Evolutionary conservation across 2,797 vertebrate genomes (phyloP).

Genomic region (Poecilia velifera): DNA sequence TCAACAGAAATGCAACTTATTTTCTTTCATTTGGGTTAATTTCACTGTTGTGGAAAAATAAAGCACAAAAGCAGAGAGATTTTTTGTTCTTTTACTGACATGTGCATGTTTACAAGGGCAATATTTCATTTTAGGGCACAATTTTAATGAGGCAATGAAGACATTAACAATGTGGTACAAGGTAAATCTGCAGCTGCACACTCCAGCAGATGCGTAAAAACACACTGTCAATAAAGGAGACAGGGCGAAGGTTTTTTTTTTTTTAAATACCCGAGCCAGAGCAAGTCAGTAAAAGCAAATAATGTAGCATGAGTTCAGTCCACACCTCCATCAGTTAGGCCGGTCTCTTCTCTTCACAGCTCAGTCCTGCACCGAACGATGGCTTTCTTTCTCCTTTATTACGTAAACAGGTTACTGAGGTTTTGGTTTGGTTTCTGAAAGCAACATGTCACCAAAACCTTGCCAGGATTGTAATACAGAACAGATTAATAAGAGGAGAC

Average conservation of each 20-base stretch:
- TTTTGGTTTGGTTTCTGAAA: not conserved
- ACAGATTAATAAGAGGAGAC: not conserved
- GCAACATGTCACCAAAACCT: not conserved
- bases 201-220: slow-evolving; percentile 27
- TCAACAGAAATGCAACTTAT: not conserved
- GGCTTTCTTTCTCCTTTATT: slow-evolving; percentile 38
- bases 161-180: slow-evolving; percentile 25
- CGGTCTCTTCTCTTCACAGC: slow-evolving; percentile 14
- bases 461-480: not conserved
- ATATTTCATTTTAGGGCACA: slow-evolving; percentile 22
- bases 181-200: slow-evolving; percentile 16
- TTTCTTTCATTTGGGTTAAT: not conserved
- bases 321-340: slow-evolving; percentile 14
- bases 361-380: slow-evolving; percentile 30
- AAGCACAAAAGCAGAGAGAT: slow-evolving; percentile 17
- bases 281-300: slow-evolving; percentile 53
- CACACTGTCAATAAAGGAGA: slow-evolving; percentile 7
- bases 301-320: slow-evolving; percentile 29
- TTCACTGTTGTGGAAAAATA: not conserved
- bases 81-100: slow-evolving; percentile 70
- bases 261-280: slow-evolving; percentile 18
- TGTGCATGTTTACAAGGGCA: slow-evolving; percentile 43
- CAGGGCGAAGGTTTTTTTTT: not conserved
- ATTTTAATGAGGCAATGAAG: slow-evolving; percentile 21
- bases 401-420: not conserved